Conservation (phyloP, 2,888 invertebrate species). For the Megaustenia siamemsis region DNA sequence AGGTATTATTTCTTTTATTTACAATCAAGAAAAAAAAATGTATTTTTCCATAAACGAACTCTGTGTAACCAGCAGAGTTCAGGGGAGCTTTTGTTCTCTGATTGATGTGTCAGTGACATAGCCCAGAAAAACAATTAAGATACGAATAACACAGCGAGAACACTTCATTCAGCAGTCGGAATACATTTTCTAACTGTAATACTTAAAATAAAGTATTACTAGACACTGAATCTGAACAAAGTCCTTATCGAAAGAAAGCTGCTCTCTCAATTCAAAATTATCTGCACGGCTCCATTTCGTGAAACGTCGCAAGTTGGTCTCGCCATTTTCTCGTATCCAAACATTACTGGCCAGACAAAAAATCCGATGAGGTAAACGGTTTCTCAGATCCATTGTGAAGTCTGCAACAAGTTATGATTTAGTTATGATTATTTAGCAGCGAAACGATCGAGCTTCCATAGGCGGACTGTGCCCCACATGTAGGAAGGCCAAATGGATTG, state of each 20-base stretch:
- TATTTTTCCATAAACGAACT: not conserved
- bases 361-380: conserved; percentile 23
- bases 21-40: not conserved
- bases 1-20: not conserved
- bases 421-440: conserved; percentile 83
- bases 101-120: not conserved
- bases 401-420: not conserved
- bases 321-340: not conserved
- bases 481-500: conserved; percentile 94
- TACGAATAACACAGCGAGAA: not conserved
- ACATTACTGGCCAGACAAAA: not conserved
- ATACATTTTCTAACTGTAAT: not conserved
- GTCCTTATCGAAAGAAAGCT: not conserved
- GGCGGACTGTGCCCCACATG: conserved; percentile 89
- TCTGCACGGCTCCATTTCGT: not conserved
- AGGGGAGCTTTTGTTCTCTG: not conserved
- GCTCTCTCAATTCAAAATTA: not conserved
- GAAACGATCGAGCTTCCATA: conserved; percentile 90
- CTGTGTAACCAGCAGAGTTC: not conserved
- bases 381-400: not conserved
- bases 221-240: too few species aligned
- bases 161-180: not conserved
- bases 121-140: not conserved
- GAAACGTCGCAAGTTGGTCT: not conserved
- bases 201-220: too few species aligned